phyloP scores from a whole-genome alignment of 2,797 vertebrate genomes.

The Poeciliopsis gracilis region DNA sequence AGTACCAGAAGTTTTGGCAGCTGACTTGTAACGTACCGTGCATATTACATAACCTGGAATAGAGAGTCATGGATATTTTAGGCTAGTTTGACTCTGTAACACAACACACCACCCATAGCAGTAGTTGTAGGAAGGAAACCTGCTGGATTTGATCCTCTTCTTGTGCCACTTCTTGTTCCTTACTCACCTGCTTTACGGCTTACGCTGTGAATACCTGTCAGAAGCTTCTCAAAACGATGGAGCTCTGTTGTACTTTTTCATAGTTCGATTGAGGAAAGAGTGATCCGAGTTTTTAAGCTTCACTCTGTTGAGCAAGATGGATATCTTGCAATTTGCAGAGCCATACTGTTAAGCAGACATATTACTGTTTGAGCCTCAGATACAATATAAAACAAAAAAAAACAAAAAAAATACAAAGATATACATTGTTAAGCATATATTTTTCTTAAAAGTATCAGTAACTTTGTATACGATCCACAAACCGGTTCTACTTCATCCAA shows the following conservation, averaged over 20 bases:
- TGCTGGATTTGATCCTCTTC: slow-evolving; percentile 47
- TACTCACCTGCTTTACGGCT: slow-evolving; percentile 51
- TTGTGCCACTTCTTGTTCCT: slow-evolving; percentile 52
- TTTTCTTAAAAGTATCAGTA: slow-evolving; percentile 78
- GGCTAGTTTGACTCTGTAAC: slow-evolving; percentile 44
- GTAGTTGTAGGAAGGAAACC: slow-evolving; percentile 48
- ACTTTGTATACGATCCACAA: slow-evolving; percentile 82
- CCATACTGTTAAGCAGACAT: slow-evolving; percentile 47
- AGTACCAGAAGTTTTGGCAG: slow-evolving; percentile 56
- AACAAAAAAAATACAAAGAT: slow-evolving; percentile 33
- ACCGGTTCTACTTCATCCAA: slow-evolving; percentile 83
- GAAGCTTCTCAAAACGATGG: slow-evolving; percentile 42
- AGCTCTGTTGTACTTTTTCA: slow-evolving; percentile 54
- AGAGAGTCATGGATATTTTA: slow-evolving; percentile 26
- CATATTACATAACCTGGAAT: slow-evolving; percentile 35
- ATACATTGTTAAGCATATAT: slow-evolving; percentile 65
- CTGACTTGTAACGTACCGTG: slow-evolving; percentile 26
- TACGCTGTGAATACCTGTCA: slow-evolving; percentile 58
- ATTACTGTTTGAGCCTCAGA: slow-evolving; percentile 65
- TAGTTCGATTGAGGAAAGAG: slow-evolving; percentile 43
- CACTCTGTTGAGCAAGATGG: slow-evolving; percentile 60
- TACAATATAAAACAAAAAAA: slow-evolving; percentile 55
- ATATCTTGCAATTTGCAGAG: slow-evolving; percentile 50
- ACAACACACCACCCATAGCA: slow-evolving; percentile 53
- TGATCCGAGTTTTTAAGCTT: slow-evolving; percentile 46